Percentiles rank a stretch among this genome's conserved stretches.
These are phyloP conservation scores for Peromyscus leucopus DNA, from an alignment of 2,113 vertebrate species.

Conservation along the genomic window DNA sequence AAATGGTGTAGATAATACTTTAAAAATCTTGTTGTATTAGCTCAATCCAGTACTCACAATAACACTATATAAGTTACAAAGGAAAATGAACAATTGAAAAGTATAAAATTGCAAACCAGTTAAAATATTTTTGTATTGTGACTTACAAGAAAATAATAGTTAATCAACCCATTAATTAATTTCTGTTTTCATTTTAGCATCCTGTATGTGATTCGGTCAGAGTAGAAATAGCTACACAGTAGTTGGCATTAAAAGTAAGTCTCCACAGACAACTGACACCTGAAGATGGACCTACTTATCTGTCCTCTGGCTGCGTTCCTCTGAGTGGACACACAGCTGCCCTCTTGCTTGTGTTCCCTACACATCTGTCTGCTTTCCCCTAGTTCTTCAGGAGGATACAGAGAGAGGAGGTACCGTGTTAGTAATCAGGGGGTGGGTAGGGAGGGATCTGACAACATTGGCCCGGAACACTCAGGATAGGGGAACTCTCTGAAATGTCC, in stretches of 20 bases:
- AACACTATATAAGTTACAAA: constrained; percentile 45
- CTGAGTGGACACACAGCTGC: not conserved
- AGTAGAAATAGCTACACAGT: not conserved
- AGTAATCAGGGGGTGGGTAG: not conserved
- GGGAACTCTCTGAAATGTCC: not conserved
- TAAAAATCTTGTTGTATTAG: constrained; percentile 41
- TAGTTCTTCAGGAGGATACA: not conserved
- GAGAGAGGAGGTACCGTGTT: not conserved
- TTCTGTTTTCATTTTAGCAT: constrained; percentile 47
- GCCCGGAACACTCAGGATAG: not conserved
- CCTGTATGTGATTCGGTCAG: constrained; percentile 3
- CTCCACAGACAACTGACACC: not conserved
- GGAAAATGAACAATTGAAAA: constrained; percentile 13
- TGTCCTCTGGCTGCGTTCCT: not conserved
- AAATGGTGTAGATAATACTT: constrained; percentile 43
- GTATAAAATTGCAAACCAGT: not conserved
- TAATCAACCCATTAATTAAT: constrained; percentile 23
- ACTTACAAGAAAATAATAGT: constrained; percentile 51
- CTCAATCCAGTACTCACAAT: constrained; percentile 26
- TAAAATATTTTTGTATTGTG: not conserved
- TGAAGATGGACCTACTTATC: not conserved
- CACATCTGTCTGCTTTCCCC: constrained; percentile 9
- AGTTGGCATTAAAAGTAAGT: not conserved
- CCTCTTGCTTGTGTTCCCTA: constrained; percentile 3
- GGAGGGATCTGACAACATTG: not conserved